Conservation (phyloP, 2,113 vertebrate species). For the Lutjanus erythropterus region DNA sequence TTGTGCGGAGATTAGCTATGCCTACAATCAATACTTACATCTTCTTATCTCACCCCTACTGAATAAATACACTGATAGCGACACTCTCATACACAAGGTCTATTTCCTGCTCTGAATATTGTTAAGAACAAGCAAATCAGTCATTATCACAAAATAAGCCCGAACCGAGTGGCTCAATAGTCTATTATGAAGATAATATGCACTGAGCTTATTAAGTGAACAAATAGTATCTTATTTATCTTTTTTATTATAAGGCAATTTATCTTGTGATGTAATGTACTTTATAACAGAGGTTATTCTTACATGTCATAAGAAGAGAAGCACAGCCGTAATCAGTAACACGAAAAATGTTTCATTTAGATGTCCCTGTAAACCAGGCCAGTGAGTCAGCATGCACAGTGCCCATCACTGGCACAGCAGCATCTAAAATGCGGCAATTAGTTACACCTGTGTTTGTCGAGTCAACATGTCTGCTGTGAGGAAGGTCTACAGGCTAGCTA, state of each 20-base stretch:
- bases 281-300: background rate
- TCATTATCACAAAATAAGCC: background rate
- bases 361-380: background rate
- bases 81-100: slow-evolving; percentile 11
- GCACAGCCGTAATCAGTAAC: background rate
- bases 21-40: slow-evolving; percentile 59
- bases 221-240: background rate
- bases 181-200: background rate
- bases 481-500: background rate
- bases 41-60: slow-evolving; percentile 34
- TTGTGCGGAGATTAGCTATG: slow-evolving; percentile 18
- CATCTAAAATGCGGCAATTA: slow-evolving; percentile 27
- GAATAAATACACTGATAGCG: slow-evolving; percentile 50
- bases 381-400: background rate
- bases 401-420: background rate
- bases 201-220: background rate
- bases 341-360: background rate
- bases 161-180: background rate
- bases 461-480: background rate
- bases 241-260: background rate
- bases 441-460: slow-evolving; percentile 12
- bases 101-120: background rate
- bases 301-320: background rate
- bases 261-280: background rate
- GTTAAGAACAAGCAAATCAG: background rate